Percentiles rank a stretch among this genome's conserved stretches.
Evolutionary conservation across 2,888 invertebrate species (phyloP).

Genomic region (Cephus pygmeus): DNA sequence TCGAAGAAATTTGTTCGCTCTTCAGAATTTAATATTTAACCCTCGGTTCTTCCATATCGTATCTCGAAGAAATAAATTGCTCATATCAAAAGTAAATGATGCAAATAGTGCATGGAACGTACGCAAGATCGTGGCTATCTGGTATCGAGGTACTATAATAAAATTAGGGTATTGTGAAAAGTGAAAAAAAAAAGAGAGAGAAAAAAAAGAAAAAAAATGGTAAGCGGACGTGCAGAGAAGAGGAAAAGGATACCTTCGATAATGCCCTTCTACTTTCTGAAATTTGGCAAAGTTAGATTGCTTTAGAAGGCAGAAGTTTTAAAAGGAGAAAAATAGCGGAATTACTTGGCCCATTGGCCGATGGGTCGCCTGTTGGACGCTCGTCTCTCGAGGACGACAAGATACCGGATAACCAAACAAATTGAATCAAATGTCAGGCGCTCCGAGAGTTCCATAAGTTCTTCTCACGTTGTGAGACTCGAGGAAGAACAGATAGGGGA

Average conservation of each 20-base stretch:
- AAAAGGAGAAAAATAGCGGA: conserved; percentile 28
- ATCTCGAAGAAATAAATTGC: no score
- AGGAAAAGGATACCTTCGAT: conserved; percentile 21
- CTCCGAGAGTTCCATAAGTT: background rate
- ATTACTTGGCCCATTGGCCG: conserved; percentile 23
- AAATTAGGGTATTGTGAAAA: no score
- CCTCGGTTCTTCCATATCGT: no score
- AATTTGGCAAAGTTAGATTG: conserved; percentile 36
- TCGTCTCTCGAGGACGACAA: conserved; percentile 1
- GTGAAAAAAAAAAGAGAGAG: no score
- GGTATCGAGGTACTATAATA: no score
- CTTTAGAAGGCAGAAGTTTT: conserved; percentile 29
- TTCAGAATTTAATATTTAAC: no score
- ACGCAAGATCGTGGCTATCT: no score
- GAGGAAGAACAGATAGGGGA: background rate
- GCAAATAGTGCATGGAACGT: no score
- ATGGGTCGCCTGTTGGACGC: conserved; percentile 14
- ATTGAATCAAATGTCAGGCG: conserved; percentile 19
- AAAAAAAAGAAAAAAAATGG: background rate
- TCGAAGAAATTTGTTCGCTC: no score
- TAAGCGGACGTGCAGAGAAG: background rate
- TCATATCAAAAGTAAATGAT: no score
- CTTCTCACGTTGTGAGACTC: no score
- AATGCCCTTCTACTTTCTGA: conserved; percentile 20
- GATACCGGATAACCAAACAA: conserved; percentile 14